These are phyloP conservation scores for Anthoptus insignis DNA, from an alignment of 2,888 invertebrate genomes.

Conservation along the genomic window DNA sequence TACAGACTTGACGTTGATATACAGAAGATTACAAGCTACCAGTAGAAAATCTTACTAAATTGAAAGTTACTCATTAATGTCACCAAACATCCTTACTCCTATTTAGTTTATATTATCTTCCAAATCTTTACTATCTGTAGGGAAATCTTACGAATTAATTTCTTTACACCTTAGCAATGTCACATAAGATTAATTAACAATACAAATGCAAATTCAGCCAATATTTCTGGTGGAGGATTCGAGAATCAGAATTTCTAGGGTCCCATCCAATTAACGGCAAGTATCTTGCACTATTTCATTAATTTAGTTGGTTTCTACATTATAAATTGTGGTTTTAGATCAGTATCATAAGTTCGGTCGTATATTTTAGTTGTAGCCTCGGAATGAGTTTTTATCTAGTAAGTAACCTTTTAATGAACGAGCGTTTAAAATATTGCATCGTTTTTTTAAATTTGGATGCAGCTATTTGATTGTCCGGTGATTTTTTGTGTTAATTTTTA, in stretches of 20 bases:
- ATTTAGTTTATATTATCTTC: constrained; percentile 67
- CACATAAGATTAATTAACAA: constrained; percentile 69
- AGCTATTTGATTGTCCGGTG: constrained; percentile 53
- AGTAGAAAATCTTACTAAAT: constrained; percentile 59
- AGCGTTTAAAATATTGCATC: constrained; percentile 66
- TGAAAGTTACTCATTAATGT: constrained; percentile 74
- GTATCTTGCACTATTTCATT: constrained; percentile 65
- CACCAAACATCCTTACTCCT: constrained; percentile 52
- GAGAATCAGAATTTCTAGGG: constrained; percentile 62
- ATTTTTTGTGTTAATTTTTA: too few species aligned
- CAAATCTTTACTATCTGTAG: constrained; percentile 70
- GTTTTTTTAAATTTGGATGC: constrained; percentile 56
- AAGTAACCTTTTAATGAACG: constrained; percentile 78
- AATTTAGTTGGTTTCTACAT: constrained; percentile 62
- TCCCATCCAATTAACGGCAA: constrained; percentile 71
- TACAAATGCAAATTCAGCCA: constrained; percentile 80
- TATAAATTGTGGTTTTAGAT: constrained; percentile 73
- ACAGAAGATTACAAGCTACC: constrained; percentile 58
- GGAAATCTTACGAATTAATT: constrained; percentile 78
- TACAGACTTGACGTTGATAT: constrained; percentile 28
- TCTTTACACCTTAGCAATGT: constrained; percentile 83
- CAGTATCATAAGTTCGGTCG: constrained; percentile 60
- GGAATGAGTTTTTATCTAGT: constrained; percentile 66
- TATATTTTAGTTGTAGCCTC: constrained; percentile 68
- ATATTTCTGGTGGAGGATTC: constrained; percentile 73